These are phyloP conservation scores for Coilia nasus DNA, from an alignment of 2,797 vertebrate species.

Conservation along the genomic window DNA sequence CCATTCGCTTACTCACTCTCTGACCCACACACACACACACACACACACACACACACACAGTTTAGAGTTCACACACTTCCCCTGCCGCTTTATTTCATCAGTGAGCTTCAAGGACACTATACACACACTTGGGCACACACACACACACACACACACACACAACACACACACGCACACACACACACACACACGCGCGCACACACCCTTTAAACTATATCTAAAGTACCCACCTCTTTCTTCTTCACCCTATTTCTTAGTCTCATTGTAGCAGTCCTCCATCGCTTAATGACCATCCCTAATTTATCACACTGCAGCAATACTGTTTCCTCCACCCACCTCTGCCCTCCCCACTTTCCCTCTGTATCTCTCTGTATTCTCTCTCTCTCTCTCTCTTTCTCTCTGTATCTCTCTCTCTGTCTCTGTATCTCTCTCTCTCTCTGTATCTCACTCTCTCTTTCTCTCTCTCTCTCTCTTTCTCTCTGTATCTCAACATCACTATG, in stretches of 20 bases:
- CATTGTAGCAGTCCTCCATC: not conserved
- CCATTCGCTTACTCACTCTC: too few relatives aligned
- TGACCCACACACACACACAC: too few relatives aligned
- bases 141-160: not conserved
- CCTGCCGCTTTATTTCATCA: conserved; percentile 72
- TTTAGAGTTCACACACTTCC: conserved; percentile 27
- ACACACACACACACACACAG: too few relatives aligned
- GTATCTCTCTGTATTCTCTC: too few relatives aligned
- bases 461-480: too few relatives aligned
- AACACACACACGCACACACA: not conserved
- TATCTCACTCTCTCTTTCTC: too few relatives aligned
- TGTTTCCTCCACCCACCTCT: too few relatives aligned
- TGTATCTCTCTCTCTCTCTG: too few relatives aligned
- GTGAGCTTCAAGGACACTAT: conserved; percentile 56
- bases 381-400: not conserved
- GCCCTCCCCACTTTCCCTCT: too few relatives aligned
- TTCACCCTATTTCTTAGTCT: conserved; percentile 9
- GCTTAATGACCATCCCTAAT: not conserved
- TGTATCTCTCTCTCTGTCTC: too few relatives aligned
- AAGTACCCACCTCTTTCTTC: not conserved
- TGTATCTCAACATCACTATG: too few relatives aligned
- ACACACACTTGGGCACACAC: not conserved
- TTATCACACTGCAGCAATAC: too few relatives aligned
- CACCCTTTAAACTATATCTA: not conserved
- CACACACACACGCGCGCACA: not conserved